Base-by-base conservation (phyloP, 2,113 vertebrate genomes). In the Dicaeum eximium region DNA sequence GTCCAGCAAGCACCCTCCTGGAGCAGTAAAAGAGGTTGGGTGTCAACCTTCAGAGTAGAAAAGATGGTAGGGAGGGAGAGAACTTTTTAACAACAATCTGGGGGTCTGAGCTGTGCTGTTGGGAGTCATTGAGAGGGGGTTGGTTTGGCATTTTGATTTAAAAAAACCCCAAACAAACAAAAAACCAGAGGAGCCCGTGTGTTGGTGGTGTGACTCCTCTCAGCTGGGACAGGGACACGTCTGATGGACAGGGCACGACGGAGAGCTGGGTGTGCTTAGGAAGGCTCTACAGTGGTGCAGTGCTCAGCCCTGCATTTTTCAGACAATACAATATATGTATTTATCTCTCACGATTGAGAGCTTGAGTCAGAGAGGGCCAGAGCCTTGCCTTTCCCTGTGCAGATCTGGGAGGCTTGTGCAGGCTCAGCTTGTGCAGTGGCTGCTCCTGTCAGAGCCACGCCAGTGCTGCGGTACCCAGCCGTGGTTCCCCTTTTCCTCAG, bases 241-340 rank as follows among this genome's bases (percentile, higher is more conserved):
- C 51, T 58, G 53, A 60, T 15, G 17, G 70, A 35, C 30, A 17
- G 42, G 19, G 35, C 47, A 61, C 0, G 0, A 51, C 3, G 3
- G 33, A 25, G 58, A 83, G 60, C 54, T 61, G 58, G 38, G 33
- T 40, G 15, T 80, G 38, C 48, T 74, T 3, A 1, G 20, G 67
- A 72, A 69, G 37, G 42, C 40, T 92, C 13, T 65, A 20, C 2
- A 2, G 37, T 4, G 3, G 47, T 38, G 37, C 60, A 50, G 51
- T 16, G 9, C 44, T 91, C 74, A 80, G 57, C 40, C 37, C 27
- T 67, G 48, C 50, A 6, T 71, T 92, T 82, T 64, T 50, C 65
- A 78, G 38, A 28, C 11, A 22, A 30, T 54, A 48, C 62, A 77
- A 42, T 37, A 38, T 53, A 33, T 48, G 40, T 83, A 48, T 77